Base-by-base conservation (phyloP, 2,888 invertebrate genomes). In the Melieria crassipennis region DNA sequence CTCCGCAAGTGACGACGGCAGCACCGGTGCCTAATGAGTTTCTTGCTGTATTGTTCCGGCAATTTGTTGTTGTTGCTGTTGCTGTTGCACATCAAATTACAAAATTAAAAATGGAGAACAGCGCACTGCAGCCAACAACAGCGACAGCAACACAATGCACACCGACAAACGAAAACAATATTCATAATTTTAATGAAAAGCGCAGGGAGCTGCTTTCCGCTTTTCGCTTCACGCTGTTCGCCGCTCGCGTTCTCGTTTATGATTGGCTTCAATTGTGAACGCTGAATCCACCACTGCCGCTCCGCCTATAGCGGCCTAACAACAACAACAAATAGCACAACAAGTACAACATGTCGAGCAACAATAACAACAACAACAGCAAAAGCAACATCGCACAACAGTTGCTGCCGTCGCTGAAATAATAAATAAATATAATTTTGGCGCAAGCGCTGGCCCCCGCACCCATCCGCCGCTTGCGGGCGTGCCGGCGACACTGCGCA, bases 361-460 rank as follows among this genome's bases (percentile, higher is more conserved):
- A 30, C 30, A 30, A 83, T 80, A 74, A 71, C 64, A 52, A 72
- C 57, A 69, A 74, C 69, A 79, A 73, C 70, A 68, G 71, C 66
- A 66, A 47, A 47, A 50, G 65, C 47, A 71, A 61, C 46, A 62
- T 60, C 64, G n/a, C n/a, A 60, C 70, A 72, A 74, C 71, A 61
- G 63, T 58, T 66, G 64, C 69, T 70, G 65, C 73, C 57, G 65
- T 61, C 73, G 72, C 71, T 74, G 65, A 69, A 86, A 85, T 85
- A 85, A 84, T 85, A 84, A 86, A 85, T 84, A 85, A 85, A 85
- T 83, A 82, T 84, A 85, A 84, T 84, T 84, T 81, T 80, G 81
- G 86, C 86, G 86, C 86, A 86, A 81, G 87, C 86, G 86, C 82
- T 78, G 69, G 82, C 76, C 75, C 78, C 78, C 75, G 73, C 68